Base-by-base conservation (phyloP, 2,888 invertebrate genomes). In the Megalurothrips usitatus region DNA sequence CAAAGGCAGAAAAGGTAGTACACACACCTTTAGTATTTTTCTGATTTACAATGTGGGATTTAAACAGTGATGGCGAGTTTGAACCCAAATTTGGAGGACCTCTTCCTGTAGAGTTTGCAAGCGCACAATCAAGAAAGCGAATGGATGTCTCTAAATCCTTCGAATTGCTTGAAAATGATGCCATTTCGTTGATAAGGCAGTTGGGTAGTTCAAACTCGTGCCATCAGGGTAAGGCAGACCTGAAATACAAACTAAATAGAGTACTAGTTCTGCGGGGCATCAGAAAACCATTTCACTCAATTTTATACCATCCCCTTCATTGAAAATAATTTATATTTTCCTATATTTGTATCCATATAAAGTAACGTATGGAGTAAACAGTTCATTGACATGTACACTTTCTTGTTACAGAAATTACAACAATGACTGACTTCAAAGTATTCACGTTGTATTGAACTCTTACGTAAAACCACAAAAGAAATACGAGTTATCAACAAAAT, bases 41-140 rank as follows among this genome's bases (percentile, higher is more conserved):
- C 63, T 63, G 1, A n/a, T 9, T 1, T 1, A 17, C 1, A 63
- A 9, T n/a, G 23, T 4, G 23, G 23, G 23, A 23, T 11, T 68
- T n/a, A 23, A 68, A 11, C 6, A 8, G 11, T 0, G 9, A 23
- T 11, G 23, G 68, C 4, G 23, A n/a, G 23, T 11, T 23, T 8
- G n/a, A 23, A n/a, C 68, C 23, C 11, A 68, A n/a, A 8, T 19
- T 17, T 43, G 19, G 14, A 9, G 34, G 9, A 28, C 28, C 19
- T 79, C 49, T 52, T 80, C 52, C n/a, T 23, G 19, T 23, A 12
- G 80, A 34, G 34, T 80, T 52, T 58, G 81, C 83, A 12, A 83
- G 68, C 17, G 81, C 83, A 79, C 83, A 81, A 78, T 84, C 84
- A 68, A 84, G 80, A 0, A 84, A 81, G 17, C 83, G 68, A 26